Evolutionary conservation across 1,140 invertebrate genomes (phyloP).

Genomic region (Drosophila gunungcola): DNA sequence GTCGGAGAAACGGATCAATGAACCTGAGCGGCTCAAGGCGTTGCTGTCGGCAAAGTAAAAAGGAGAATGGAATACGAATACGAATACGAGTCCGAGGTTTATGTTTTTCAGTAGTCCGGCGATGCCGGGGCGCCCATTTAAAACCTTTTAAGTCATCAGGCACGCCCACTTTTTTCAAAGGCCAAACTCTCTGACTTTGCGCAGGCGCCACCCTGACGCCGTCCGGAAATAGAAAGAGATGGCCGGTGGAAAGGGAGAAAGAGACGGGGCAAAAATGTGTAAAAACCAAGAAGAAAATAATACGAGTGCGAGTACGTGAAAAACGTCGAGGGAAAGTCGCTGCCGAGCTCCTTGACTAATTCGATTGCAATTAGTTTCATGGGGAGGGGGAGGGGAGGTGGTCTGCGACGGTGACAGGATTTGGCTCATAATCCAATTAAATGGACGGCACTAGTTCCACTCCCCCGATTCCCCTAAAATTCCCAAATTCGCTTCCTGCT

Average conservation of each 20-base stretch:
- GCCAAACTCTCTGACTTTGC: conserved; percentile 22
- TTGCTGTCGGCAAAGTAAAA: conserved; percentile 71
- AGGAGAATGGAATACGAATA: conserved; percentile 5
- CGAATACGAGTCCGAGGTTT: conserved; percentile 28
- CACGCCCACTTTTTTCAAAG: conserved; percentile 75
- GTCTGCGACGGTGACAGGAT: conserved; percentile 70
- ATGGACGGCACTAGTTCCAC: conserved; percentile 55
- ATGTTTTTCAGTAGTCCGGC: conserved; percentile 25
- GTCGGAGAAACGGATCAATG: conserved; percentile 68
- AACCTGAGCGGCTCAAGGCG: conserved; percentile 68
- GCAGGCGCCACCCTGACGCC: conserved; percentile 80
- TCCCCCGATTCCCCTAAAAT: conserved; percentile 3
- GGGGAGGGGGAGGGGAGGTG: background rate
- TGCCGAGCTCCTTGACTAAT: conserved; percentile 82
- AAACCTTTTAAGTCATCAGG: conserved; percentile 83
- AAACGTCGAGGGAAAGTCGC: conserved; percentile 44
- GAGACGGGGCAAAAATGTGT: conserved; percentile 12
- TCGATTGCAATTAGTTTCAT: conserved; percentile 78
- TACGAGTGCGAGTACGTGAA: conserved; percentile 13
- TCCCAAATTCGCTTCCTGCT: conserved; percentile 58
- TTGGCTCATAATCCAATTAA: conserved; percentile 78
- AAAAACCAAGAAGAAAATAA: conserved; percentile 26
- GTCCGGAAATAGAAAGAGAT: conserved; percentile 64
- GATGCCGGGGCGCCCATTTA: conserved; percentile 66
- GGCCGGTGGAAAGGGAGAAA: conserved; percentile 2